Evolutionary conservation across 2,888 invertebrate species (phyloP).

Genomic region (Tetropium fuscum): DNA sequence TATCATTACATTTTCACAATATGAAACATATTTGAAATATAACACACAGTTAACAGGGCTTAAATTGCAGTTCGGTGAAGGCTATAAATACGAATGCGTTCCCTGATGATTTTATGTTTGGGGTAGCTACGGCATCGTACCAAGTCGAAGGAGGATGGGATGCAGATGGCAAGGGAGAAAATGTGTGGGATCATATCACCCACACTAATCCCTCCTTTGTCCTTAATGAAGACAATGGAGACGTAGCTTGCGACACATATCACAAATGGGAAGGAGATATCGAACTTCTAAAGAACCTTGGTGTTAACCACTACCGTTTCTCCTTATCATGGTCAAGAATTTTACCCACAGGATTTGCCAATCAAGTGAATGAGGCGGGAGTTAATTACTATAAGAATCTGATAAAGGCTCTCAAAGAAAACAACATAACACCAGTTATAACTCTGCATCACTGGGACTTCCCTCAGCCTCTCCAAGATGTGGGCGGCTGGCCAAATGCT

Average conservation of each 20-base stretch:
- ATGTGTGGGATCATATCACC: not conserved
- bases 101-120: not conserved
- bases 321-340: not conserved
- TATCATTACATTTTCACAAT: too few relatives aligned
- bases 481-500: conserved; percentile 75
- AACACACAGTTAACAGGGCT: too few relatives aligned
- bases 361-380: conserved; percentile 19
- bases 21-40: too few relatives aligned
- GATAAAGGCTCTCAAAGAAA: conserved; percentile 17
- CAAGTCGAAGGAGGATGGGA: conserved; percentile 2
- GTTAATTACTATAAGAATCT: conserved; percentile 25
- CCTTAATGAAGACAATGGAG: not conserved
- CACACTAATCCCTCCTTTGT: not conserved
- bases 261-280: not conserved
- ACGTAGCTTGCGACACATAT: not conserved
- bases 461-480: conserved; percentile 59
- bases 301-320: not conserved
- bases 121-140: not conserved
- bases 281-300: not conserved
- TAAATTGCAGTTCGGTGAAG: too few relatives aligned
- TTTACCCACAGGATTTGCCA: conserved; percentile 17
- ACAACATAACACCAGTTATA: conserved; percentile 26
- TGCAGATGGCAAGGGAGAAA: not conserved
- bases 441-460: conserved; percentile 45
- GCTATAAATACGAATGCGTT: not conserved